A percentile compares a stretch with the other conserved stretches of the same genome.
phyloP scores from a whole-genome alignment of 1,140 invertebrate genomes.

The Zaprionus tsacasi region DNA sequence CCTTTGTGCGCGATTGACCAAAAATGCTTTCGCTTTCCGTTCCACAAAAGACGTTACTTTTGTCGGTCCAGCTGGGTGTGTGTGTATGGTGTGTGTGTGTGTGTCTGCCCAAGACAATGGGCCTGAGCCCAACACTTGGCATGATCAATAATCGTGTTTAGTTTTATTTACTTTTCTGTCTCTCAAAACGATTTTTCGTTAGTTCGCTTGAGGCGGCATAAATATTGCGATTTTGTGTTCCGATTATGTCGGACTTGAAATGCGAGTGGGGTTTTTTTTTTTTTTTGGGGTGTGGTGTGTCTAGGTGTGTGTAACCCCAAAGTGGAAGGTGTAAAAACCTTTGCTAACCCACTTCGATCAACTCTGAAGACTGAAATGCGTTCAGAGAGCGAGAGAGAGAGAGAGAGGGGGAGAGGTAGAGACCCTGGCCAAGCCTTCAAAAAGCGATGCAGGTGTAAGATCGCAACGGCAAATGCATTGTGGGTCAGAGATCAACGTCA shows the following conservation, averaged over 20 bases:
- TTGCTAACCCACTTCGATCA: constrained; percentile 43
- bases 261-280: constrained; percentile 30
- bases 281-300: constrained; percentile 29
- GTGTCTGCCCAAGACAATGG: constrained; percentile 36
- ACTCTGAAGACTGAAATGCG: not conserved
- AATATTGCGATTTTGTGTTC: constrained; percentile 28
- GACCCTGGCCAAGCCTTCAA: constrained; percentile 28
- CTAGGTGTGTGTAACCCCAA: constrained; percentile 33
- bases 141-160: constrained; percentile 54
- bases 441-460: constrained; percentile 37
- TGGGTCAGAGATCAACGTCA: constrained; percentile 25
- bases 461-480: constrained; percentile 19
- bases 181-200: constrained; percentile 18
- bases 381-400: too few species aligned
- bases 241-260: constrained; percentile 32
- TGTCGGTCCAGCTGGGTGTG: constrained; percentile 8
- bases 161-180: constrained; percentile 47
- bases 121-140: constrained; percentile 42
- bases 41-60: constrained; percentile 55
- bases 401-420: not conserved
- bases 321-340: constrained; percentile 49
- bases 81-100: not conserved
- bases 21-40: constrained; percentile 52
- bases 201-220: constrained; percentile 16
- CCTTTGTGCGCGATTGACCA: constrained; percentile 42